Evolutionary conservation across 2,797 vertebrate genomes (phyloP).

Genomic region (Poeciliopsis paucimaculata): DNA sequence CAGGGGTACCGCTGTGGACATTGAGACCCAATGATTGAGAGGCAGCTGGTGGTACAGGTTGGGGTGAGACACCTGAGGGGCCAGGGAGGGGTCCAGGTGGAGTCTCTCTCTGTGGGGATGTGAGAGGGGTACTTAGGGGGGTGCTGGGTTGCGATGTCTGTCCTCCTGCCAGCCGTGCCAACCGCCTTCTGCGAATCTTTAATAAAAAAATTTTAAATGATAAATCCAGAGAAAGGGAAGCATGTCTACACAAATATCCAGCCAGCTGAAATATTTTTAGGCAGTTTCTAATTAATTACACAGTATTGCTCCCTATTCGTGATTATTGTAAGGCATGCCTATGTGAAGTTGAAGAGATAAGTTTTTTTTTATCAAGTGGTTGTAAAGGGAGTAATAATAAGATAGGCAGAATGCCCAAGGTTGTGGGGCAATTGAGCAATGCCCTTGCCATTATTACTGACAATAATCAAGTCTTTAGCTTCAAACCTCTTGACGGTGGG

Average conservation of each 20-base stretch:
- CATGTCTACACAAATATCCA: not conserved
- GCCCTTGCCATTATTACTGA: not conserved
- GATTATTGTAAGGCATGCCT: not conserved
- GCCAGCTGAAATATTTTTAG: not conserved
- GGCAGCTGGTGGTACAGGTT: conserved; percentile 85
- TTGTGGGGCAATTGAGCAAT: not conserved
- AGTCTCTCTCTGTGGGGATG: conserved; percentile 97
- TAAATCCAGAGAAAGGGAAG: conserved; percentile 1
- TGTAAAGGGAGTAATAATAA: not conserved
- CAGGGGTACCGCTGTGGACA: conserved; percentile 93
- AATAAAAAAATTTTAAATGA: not conserved
- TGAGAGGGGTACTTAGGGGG: conserved; percentile 93
- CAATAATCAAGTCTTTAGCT: not conserved
- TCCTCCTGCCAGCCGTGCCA: conserved; percentile 93
- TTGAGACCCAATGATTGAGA: conserved; percentile 91
- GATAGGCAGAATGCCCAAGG: not conserved
- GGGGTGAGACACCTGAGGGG: conserved; percentile 83
- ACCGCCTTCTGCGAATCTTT: conserved; percentile 95
- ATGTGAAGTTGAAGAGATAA: not conserved
- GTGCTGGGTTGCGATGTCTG: conserved; percentile 94
- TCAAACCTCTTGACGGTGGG: not conserved
- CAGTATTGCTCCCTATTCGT: no score
- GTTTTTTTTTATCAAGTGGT: not conserved
- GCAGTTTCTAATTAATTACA: not conserved
- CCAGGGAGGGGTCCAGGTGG: conserved; percentile 91